Base-by-base conservation (phyloP, 1,140 invertebrate species). In the Drosophila aff. region DNA sequence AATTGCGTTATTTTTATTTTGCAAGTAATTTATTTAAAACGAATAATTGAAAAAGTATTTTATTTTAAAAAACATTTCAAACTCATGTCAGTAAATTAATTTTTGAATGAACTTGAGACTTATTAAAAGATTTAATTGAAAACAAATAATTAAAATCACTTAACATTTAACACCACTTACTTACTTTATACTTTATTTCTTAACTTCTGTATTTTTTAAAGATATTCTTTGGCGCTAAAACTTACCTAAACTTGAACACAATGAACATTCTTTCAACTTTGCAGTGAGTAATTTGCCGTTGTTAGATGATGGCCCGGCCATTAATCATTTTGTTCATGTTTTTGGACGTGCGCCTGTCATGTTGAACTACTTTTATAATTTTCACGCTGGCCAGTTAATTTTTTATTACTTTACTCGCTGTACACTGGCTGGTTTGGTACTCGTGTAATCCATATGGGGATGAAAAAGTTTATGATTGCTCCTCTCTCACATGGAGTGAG, bases 311-410 rank as follows among this genome's bases (percentile, higher is more conserved):
- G 76, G 64, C 60, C 21, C 21, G 16, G 36, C 53, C 76, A 86
- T 86, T 86, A 86, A 89, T 86, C 83, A 86, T 82, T 64, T 55
- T 38, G 62, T 59, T 71, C 47, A 28, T 69, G 57, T 44, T 89
- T 59, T 66, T 53, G 76, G 80, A 87, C 82, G 82, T 83, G 71
- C 75, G 64, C 72, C 72, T 67, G 84, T 89, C 83, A 83, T 83
- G 83, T 83, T 89, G 66, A 89, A 87, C 83, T 87, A 87, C 80
- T 87, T 89, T 87, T 63, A 89, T 87, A 83, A 80, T 83, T 83
- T 89, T 89, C 72, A 80, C 72, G 61, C 84, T 77, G 61, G 36
- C 80, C 63, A 68, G 80, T 83, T 77, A 61, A 83, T 86, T 67
- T 89, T 81, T 86, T 78, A 71, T 63, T 53, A 76, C 44, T 28